Evolutionary conservation across 2,797 vertebrate genomes (phyloP).

Genomic region (Lutjanus argentimaculatus): DNA sequence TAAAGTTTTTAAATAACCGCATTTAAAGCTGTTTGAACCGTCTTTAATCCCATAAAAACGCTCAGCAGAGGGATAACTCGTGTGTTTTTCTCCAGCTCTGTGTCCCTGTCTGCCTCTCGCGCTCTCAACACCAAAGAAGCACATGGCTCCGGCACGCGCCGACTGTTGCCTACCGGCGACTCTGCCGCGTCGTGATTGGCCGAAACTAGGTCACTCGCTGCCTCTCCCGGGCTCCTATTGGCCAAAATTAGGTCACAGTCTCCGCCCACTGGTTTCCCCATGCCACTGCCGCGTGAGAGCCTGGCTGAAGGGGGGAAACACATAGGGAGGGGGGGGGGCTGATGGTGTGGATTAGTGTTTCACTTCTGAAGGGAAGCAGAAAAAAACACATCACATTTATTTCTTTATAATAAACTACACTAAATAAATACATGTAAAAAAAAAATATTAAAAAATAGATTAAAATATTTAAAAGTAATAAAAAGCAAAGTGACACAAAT

Average conservation of each 20-base stretch:
- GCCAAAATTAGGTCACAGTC: conserved; percentile 91
- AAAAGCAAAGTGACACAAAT: too few relatives aligned
- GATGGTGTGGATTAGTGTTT: conserved; percentile 66
- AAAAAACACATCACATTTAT: conserved; percentile 3
- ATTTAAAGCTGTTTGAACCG: background rate
- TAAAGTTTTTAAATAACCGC: background rate
- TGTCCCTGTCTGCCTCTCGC: conserved; percentile 45
- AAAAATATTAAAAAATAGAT: background rate
- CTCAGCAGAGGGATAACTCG: background rate
- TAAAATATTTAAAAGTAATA: background rate
- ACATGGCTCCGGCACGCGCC: conserved; percentile 87
- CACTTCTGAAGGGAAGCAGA: conserved; percentile 9
- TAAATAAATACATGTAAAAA: background rate
- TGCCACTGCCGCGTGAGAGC: conserved; percentile 85
- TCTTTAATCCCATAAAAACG: background rate
- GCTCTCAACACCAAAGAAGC: conserved; percentile 55
- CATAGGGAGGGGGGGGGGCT: conserved; percentile 23
- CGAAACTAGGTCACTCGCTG: conserved; percentile 90
- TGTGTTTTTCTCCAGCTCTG: conserved; percentile 3
- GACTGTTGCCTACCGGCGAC: conserved; percentile 79
- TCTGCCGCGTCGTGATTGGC: conserved; percentile 78
- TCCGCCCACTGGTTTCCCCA: conserved; percentile 86
- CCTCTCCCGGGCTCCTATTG: conserved; percentile 84
- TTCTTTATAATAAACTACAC: background rate
- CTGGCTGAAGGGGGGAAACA: background rate